Evolutionary conservation across 2,797 vertebrate genomes (phyloP), one percentile per base, ranked within the genome.

Genomic region (Aphelocoma californica): DNA sequence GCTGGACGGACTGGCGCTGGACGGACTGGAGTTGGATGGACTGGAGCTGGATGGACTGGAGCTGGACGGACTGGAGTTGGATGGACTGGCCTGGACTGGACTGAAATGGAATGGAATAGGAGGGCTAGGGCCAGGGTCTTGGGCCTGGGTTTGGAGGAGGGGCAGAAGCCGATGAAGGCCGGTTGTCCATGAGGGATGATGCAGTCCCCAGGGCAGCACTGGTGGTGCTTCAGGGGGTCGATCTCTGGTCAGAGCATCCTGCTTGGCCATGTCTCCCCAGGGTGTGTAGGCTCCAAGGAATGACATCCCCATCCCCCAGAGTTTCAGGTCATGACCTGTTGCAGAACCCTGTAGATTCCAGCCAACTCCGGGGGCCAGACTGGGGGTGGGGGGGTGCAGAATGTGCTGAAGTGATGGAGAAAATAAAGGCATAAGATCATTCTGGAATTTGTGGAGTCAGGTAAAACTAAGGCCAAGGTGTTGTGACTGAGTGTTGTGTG

Each of bases 221-320:
- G 31, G 17, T 7, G 11, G 25, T 14, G 44, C 61, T 77, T 6
- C 24, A 18, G 50, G 25, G 18, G 17, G 8, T 24, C 3, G 6
- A 15, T 18, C 44, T 8, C 2, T 53, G 58, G 16, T 23, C 34
- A 11, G 12, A 90, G 67, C 70, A 57, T 56, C 90, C 42, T 44
- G 20, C 45, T 11, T 0, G 0, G 40, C n/a, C 47, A 5, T 2
- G 2, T 44, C 40, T 87, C 8, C 28, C 24, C 6, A 8, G 25
- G 24, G 21, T 1, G 0, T 12, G 40, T 2, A 32, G 29, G 32
- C 6, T 34, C 28, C 3, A 10, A 50, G n/a, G 20, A 38, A 11
- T 26, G 56, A 12, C 44, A 42, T 51, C 23, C 14, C 7, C 9
- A 4, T 18, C 20, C 10, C 19, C 1, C 5, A 9, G n/a, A 32